Percentiles rank a stretch among this genome's conserved stretches.
Conservation (phyloP, 2,113 vertebrate species). For the Harpagus bidentatus region DNA sequence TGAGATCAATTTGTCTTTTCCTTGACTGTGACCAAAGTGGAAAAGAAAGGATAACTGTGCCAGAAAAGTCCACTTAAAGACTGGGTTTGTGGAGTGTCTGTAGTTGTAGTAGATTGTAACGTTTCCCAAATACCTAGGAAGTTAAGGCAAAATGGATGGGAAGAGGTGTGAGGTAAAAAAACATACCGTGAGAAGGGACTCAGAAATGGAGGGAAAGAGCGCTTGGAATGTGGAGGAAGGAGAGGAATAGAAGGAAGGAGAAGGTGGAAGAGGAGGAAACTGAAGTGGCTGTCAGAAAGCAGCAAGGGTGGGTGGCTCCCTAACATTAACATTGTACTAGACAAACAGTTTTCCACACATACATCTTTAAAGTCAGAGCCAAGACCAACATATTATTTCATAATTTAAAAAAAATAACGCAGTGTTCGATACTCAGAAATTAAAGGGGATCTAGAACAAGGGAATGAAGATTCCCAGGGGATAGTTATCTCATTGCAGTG, state of each 20-base stretch:
- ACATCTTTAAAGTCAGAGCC: neutral
- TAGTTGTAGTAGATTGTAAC: neutral
- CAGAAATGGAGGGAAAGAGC: neutral
- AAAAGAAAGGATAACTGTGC: neutral
- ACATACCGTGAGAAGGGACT: neutral
- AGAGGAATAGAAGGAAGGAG: neutral
- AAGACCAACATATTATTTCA: neutral
- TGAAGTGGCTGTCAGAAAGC: neutral
- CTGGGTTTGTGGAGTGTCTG: neutral
- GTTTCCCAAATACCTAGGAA: neutral
- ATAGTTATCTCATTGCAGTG: neutral
- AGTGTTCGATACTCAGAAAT: neutral
- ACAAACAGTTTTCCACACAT: neutral
- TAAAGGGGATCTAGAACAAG: neutral
- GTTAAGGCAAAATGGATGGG: neutral
- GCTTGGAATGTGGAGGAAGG: neutral
- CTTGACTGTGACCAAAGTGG: neutral
- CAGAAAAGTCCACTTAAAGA: neutral
- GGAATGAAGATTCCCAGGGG: neutral
- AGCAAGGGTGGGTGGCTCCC: neutral
- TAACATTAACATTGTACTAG: neutral
- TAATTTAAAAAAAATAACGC: neutral
- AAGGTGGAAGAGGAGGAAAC: neutral
- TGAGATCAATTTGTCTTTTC: neutral
- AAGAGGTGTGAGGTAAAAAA: neutral